Evolutionary conservation across 2,888 invertebrate genomes (phyloP).

Genomic region (Erebia palarica): DNA sequence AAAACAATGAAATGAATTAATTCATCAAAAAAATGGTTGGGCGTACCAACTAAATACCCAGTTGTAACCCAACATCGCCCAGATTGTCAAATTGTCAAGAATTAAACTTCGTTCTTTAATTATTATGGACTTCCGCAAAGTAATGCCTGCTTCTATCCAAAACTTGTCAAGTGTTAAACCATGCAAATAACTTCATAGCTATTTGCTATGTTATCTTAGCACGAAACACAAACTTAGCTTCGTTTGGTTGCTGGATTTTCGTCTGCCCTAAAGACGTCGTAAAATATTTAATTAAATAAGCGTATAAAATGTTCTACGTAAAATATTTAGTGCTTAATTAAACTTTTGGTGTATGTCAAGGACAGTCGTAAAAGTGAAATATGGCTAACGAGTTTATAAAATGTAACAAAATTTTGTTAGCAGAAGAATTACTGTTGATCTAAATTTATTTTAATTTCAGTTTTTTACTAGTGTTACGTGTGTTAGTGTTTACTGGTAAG

Average conservation of each 20-base stretch:
- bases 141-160: too few relatives aligned
- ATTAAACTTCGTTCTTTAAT: too few relatives aligned
- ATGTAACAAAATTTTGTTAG: conserved; percentile 12
- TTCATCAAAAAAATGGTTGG: too few relatives aligned
- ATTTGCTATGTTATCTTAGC: neutral
- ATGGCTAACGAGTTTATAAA: conserved; percentile 21
- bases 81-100: too few relatives aligned
- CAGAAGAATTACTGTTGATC: conserved; percentile 14
- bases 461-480: neutral
- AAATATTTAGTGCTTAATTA: conserved; percentile 21
- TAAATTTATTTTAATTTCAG: neutral
- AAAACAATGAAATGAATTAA: too few relatives aligned
- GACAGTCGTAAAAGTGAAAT: conserved; percentile 22
- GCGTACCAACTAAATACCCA: too few relatives aligned
- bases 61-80: too few relatives aligned
- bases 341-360: conserved; percentile 21
- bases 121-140: too few relatives aligned
- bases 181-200: too few relatives aligned
- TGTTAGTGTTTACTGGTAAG: too few relatives aligned
- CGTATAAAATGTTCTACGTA: neutral
- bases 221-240: neutral
- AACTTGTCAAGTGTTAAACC: too few relatives aligned
- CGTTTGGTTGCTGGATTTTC: neutral
- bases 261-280: neutral
- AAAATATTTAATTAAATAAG: conserved; percentile 1